Evolutionary conservation across 2,888 invertebrate genomes (phyloP), one percentile per base, ranked within the genome.

Genomic region (Pherbina coryleti): DNA sequence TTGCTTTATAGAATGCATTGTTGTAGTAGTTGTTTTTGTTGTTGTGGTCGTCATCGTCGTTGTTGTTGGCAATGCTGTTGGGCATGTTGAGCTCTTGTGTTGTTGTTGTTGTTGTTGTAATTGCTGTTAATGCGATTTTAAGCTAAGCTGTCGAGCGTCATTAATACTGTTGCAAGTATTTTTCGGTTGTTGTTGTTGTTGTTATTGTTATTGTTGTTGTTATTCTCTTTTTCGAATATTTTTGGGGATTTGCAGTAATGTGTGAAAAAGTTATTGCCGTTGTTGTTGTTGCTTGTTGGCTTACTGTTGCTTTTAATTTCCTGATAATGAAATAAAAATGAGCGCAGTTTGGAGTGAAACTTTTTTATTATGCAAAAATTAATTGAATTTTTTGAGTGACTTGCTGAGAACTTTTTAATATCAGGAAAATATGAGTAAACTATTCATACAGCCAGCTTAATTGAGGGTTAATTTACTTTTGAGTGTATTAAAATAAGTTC

Each of bases 41-140:
- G 14, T 44, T 4, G 51, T 37, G 53, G 62, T 51, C 44, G 66
- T 51, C 67, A 67, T 34, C 55, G 66, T 4, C 11, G 44, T 28
- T 70, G 49, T 25, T 73, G 60, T 49, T 67, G 34, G n/a, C 22
- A 60, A 51, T 49, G 31, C 22, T 72, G 60, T 51, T 31, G 25
- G 64, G 17, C 28, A 64, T 72, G 49, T 60, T 22, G 22, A 17
- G 60, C 22, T 37, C 22, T 60, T 22, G 11, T 22, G 60, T 37
- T 22, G 9, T 37, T 37, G 44, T 37, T 31, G 71, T 57, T 49
- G 51, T 74, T 74, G 49, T 66, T 75, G 75, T 34, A 66, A 53
- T 75, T 75, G 66, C 31, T 75, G 75, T 75, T 75, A 75, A 75
- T 75, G 75, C 44, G 37, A 75, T 75, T 75, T 75, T 75, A 53